These are phyloP conservation scores for Drosophila kohkoa DNA, from an alignment of 1,140 invertebrate species.

Conservation along the genomic window DNA sequence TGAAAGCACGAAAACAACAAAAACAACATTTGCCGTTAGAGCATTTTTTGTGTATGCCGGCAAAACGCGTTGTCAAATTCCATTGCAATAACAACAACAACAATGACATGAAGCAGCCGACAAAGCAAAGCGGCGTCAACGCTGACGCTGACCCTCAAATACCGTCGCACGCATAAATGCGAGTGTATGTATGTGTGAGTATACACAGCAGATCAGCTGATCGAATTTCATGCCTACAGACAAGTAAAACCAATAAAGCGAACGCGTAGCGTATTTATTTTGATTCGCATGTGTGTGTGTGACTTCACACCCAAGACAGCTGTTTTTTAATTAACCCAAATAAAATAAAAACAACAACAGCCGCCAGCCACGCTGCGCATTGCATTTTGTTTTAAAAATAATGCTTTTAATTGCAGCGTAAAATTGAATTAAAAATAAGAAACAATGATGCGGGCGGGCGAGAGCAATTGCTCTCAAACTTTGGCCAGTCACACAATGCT, in stretches of 20 bases:
- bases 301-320: constrained; percentile 66
- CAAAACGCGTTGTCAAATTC: constrained; percentile 35
- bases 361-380: neutral
- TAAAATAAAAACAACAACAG: constrained; percentile 45
- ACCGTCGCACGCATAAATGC: constrained; percentile 18
- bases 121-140: constrained; percentile 17
- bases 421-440: constrained; percentile 42
- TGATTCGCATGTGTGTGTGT: constrained; percentile 45
- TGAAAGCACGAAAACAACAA: constrained; percentile 39
- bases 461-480: constrained; percentile 35
- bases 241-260: constrained; percentile 36
- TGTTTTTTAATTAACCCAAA: constrained; percentile 81
- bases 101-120: constrained; percentile 10
- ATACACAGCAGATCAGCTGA: constrained; percentile 67
- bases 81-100: constrained; percentile 25
- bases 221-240: constrained; percentile 71
- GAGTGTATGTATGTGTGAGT: neutral
- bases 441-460: constrained; percentile 36
- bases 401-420: constrained; percentile 36
- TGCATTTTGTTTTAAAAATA: constrained; percentile 47
- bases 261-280: constrained; percentile 58
- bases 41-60: constrained; percentile 50
- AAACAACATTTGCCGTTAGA: constrained; percentile 10
- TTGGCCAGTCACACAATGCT: constrained; percentile 4
- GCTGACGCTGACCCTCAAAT: constrained; percentile 61